Evolutionary conservation across 2,797 vertebrate genomes (phyloP).

Genomic region (Alectoris magna): DNA sequence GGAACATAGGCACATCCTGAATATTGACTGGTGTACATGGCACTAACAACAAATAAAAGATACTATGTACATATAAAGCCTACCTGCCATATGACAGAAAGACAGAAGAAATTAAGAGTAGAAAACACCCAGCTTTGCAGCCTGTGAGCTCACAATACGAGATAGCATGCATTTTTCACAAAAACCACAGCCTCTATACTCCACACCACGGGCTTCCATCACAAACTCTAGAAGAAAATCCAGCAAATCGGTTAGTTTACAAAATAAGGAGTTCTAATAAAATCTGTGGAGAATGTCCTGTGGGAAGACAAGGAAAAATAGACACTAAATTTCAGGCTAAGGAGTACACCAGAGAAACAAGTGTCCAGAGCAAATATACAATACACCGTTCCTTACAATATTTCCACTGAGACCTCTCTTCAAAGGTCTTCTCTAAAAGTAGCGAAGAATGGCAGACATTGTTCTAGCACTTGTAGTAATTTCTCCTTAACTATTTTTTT

Average conservation of each 20-base stretch:
- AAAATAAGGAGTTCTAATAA: neutral
- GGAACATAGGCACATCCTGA: neutral
- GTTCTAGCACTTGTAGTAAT: neutral
- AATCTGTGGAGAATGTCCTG: neutral
- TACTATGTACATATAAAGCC: neutral
- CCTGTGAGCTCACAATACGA: rapidly evolving
- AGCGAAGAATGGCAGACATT: neutral
- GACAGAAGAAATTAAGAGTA: neutral
- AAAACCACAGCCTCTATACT: neutral
- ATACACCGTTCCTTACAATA: neutral
- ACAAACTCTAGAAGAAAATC: neutral
- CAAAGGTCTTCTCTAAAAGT: neutral
- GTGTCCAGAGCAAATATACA: neutral
- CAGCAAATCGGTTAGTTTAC: neutral
- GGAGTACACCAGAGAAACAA: neutral
- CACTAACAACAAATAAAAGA: neutral
- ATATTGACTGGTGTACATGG: neutral
- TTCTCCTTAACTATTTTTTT: neutral
- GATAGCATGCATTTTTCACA: neutral
- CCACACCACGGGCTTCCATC: neutral
- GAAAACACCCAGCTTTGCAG: neutral
- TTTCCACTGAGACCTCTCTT: neutral
- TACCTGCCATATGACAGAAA: neutral
- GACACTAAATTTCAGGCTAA: neutral
- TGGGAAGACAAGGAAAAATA: neutral